phyloP scores from a whole-genome alignment of 2,113 vertebrate species.

The Thunnus thynnus region DNA sequence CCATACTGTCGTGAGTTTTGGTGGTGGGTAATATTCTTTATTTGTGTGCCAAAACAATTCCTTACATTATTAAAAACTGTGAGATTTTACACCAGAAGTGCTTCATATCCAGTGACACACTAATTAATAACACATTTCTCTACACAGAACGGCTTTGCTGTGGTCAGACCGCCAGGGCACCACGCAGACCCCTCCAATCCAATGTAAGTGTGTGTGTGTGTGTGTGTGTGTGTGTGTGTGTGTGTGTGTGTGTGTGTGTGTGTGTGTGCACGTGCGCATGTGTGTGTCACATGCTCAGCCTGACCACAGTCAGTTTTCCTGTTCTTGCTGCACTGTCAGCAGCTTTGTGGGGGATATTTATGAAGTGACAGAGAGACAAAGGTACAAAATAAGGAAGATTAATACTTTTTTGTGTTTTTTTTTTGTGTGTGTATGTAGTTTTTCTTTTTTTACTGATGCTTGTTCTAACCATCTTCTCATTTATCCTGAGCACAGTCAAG shows the following conservation, averaged over 20 bases:
- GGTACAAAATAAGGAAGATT: constrained; percentile 39
- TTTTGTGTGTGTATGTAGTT: neutral
- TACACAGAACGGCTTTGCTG: constrained; percentile 93
- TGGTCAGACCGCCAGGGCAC: constrained; percentile 93
- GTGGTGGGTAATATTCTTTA: neutral
- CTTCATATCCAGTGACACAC: neutral
- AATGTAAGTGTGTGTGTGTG: constrained; percentile 86
- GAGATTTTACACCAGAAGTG: neutral
- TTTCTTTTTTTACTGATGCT: neutral
- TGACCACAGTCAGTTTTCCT: constrained; percentile 5
- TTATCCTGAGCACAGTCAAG: neutral
- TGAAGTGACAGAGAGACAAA: constrained; percentile 24
- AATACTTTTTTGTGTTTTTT: constrained; percentile 6
- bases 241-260: constrained; percentile 50
- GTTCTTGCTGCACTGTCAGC: constrained; percentile 42
- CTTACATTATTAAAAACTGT: neutral
- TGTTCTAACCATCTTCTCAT: neutral
- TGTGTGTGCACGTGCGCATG: neutral
- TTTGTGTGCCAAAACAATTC: neutral
- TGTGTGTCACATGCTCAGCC: constrained; percentile 13
- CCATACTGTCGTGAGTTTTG: neutral
- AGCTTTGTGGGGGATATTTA: constrained; percentile 46
- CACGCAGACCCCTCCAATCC: constrained; percentile 92
- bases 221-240: constrained; percentile 41
- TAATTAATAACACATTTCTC: constrained; percentile 30